Evolutionary conservation across 1,140 invertebrate genomes (phyloP), one percentile per base, ranked within the genome.

Genomic region (Drosophila persimilis): DNA sequence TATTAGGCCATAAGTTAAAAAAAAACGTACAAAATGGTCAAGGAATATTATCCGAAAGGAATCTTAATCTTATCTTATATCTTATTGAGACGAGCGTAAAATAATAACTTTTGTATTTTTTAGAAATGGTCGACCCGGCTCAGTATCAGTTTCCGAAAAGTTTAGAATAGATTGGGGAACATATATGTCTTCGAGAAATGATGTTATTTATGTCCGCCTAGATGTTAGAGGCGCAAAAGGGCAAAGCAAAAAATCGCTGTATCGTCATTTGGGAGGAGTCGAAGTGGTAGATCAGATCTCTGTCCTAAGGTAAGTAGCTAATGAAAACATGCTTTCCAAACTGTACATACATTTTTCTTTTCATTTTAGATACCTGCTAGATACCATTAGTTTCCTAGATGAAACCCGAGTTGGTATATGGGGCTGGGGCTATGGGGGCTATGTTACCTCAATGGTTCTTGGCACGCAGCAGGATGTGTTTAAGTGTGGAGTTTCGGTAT

Each of bases 371-470:
- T 95, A 97, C 91, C 94, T 98, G 67, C 92, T 97, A 77, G 94
- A 97, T 45, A 95, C 94, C 13, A 93, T 96, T 63, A 95, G 95
- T 85, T 98, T 96, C 92, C 93, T 99, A 73, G 97, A 99, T 90
- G 94, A 95, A 74, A 95, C 95, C 2, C 94, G 96, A 65, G 96
- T 98, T 35, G 97, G 96, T 1, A 95, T 99, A 47, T 98, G 97
- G 97, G 98, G 98, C n/a, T 97, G 97, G 97, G 97, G 97, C n/a
- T 98, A 98, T 91, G 97, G 97, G 8, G 98, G 97, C 1, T 99
- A 97, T 92, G 95, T 98, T 13, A 97, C 97, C 0, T 94, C 96
- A 41, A 97, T 97, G 95, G 95, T 97, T 31, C 93, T 99, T 43
- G 96, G 96, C 9, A 95, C 95, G 7, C 96, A 97, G 83, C 95